These are phyloP conservation scores for Rhinopomastus cyanomelas DNA, from an alignment of 2,113 vertebrate species.

Conservation along the genomic window DNA sequence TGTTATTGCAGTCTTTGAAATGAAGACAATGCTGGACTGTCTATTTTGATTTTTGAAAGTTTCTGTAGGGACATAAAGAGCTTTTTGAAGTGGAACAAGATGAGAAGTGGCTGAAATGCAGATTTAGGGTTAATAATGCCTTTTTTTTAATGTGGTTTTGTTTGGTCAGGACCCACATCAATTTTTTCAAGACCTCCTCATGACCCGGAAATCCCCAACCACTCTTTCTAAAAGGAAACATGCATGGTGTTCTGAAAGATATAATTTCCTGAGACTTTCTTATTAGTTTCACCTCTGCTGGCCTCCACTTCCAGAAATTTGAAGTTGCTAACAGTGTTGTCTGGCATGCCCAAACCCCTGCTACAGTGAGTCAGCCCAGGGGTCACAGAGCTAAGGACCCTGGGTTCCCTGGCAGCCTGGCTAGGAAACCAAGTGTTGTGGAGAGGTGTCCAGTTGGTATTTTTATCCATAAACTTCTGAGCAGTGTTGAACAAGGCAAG, in stretches of 20 bases:
- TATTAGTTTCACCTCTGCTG: constrained; percentile 52
- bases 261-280: constrained; percentile 62
- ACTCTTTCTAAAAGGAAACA: constrained; percentile 47
- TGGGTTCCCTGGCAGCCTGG: neutral
- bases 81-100: neutral
- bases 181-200: constrained; percentile 45
- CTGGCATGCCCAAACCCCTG: neutral
- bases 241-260: constrained; percentile 32
- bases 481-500: neutral
- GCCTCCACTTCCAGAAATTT: constrained; percentile 38
- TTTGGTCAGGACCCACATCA: constrained; percentile 50
- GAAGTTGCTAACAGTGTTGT: neutral
- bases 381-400: neutral
- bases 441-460: neutral
- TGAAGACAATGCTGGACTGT: neutral
- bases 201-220: constrained; percentile 45
- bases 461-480: neutral
- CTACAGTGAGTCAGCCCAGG: neutral
- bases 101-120: neutral
- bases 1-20: neutral
- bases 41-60: neutral
- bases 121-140: constrained; percentile 2
- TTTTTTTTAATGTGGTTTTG: constrained; percentile 32
- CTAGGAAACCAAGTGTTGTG: neutral
- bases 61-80: constrained; percentile 7